phyloP scores from a whole-genome alignment of 2,888 invertebrate genomes.

The Enoplolaimus lenunculus region DNA sequence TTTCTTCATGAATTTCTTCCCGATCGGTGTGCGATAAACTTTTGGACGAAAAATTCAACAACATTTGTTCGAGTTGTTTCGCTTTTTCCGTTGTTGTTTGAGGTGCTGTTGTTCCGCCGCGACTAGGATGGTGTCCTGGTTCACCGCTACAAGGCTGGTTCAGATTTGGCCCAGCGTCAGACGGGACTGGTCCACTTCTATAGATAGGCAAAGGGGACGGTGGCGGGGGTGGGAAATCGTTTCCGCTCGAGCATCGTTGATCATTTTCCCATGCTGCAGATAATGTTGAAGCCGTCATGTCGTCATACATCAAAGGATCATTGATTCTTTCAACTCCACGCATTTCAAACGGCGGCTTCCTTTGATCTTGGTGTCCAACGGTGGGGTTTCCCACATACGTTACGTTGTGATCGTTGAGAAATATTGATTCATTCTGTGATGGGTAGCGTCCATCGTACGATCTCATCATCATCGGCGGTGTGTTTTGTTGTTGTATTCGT shows the following conservation, averaged over 20 bases:
- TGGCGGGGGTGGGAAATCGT: background rate
- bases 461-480: background rate
- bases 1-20: background rate
- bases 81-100: background rate
- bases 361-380: too few relatives aligned
- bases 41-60: background rate
- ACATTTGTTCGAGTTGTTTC: constrained; percentile 5
- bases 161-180: background rate
- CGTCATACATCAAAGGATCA: too few relatives aligned
- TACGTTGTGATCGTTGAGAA: background rate
- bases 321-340: too few relatives aligned
- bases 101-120: background rate
- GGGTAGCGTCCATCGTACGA: background rate
- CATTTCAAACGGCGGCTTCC: too few relatives aligned
- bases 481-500: background rate
- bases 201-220: background rate
- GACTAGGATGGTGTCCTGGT: background rate
- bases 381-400: too few relatives aligned
- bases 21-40: background rate
- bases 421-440: background rate
- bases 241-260: background rate
- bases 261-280: too few relatives aligned
- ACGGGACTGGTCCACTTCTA: background rate
- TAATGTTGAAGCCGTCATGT: background rate
- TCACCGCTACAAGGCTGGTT: background rate